A percentile compares a stretch with the other conserved stretches of the same genome.
phyloP scores from a whole-genome alignment of 2,888 invertebrate genomes.

The Phasia obesa region DNA sequence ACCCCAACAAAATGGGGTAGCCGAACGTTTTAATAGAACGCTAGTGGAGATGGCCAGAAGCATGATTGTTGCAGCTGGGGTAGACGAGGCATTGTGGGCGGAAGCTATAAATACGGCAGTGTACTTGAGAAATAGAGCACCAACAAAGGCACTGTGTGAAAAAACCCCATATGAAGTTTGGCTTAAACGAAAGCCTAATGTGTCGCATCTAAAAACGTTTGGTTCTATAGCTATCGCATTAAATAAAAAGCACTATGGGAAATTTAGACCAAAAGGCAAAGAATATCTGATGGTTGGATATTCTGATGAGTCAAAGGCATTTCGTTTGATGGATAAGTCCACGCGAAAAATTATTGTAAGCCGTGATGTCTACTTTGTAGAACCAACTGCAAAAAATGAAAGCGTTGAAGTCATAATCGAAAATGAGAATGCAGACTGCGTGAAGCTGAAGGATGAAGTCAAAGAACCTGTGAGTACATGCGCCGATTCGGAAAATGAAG shows the following conservation, averaged over 20 bases:
- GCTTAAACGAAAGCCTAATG: constrained; percentile 35
- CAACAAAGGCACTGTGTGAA: constrained; percentile 14
- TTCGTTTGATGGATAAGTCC: constrained; percentile 45
- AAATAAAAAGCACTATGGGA: constrained; percentile 53
- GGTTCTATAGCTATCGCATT: constrained; percentile 63
- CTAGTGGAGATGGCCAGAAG: too few relatives aligned
- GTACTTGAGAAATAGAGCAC: too few relatives aligned
- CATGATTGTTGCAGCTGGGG: too few relatives aligned
- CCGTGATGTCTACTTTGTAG: constrained; percentile 38
- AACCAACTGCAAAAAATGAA: too few relatives aligned
- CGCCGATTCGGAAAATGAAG: background rate
- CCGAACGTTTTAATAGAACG: constrained; percentile 1
- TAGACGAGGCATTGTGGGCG: too few relatives aligned
- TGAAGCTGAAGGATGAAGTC: background rate
- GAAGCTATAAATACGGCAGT: too few relatives aligned
- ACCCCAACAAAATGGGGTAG: constrained; percentile 52
- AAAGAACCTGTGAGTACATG: background rate
- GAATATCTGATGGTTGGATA: constrained; percentile 61
- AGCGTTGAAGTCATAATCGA: background rate
- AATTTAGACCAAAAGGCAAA: constrained; percentile 64
- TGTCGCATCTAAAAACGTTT: constrained; percentile 52
- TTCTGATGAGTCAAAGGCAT: constrained; percentile 50
- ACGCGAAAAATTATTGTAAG: constrained; percentile 33
- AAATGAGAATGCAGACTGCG: background rate
- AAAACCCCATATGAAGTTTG: constrained; percentile 10